phyloP scores from a whole-genome alignment of 2,888 invertebrate genomes.

The Harpalus rufipes region DNA sequence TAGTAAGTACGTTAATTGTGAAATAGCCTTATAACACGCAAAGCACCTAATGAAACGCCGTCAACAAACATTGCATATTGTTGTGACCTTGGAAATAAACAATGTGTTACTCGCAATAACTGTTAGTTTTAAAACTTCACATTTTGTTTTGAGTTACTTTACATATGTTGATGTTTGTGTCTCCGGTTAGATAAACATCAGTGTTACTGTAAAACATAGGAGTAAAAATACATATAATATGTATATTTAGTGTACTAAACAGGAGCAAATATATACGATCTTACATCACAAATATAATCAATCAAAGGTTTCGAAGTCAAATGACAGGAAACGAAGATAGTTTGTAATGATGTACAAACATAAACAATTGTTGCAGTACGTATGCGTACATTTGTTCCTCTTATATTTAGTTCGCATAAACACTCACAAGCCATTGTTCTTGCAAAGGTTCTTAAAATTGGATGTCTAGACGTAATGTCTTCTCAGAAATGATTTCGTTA shows the following conservation, averaged over 20 bases:
- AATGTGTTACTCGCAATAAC: not conserved
- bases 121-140: constrained; percentile 6
- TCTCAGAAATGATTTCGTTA: constrained; percentile 12
- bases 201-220: not conserved
- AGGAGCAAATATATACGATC: not conserved
- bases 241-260: not conserved
- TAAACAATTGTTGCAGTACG: not conserved
- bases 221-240: not conserved
- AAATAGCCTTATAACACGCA: constrained; percentile 40
- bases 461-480: constrained; percentile 42
- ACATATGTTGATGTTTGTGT: not conserved
- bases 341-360: not conserved
- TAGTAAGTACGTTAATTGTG: constrained; percentile 45
- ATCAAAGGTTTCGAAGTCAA: constrained; percentile 2
- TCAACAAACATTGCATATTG: constrained; percentile 26
- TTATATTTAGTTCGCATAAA: constrained; percentile 16
- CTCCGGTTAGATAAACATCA: constrained; percentile 13
- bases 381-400: constrained; percentile 11
- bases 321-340: not conserved
- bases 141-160: not conserved
- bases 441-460: constrained; percentile 26
- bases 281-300: constrained; percentile 30
- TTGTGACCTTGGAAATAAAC: constrained; percentile 20
- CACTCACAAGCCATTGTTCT: constrained; percentile 15
- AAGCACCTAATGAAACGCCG: constrained; percentile 37